Conservation (phyloP, 2,113 vertebrate species). For the Gavia stellata region DNA sequence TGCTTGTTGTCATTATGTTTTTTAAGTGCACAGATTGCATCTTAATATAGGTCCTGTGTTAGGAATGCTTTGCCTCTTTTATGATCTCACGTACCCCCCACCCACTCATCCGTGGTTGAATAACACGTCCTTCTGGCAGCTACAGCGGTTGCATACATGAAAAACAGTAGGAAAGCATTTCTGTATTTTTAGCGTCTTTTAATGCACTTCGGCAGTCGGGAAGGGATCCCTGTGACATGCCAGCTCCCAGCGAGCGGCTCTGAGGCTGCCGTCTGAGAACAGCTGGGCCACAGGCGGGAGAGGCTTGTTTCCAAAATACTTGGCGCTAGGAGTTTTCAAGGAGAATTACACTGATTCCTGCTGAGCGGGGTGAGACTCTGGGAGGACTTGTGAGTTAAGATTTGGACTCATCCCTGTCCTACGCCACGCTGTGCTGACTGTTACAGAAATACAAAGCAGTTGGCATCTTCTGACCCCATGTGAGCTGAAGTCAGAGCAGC, state of each 20-base stretch:
- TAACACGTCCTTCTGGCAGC: not conserved
- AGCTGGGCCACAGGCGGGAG: not conserved
- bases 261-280: fast-evolving
- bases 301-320: not conserved
- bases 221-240: not conserved
- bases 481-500: not conserved
- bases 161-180: not conserved
- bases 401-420: not conserved
- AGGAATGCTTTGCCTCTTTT: not conserved
- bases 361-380: not conserved
- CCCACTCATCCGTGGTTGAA: not conserved
- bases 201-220: not conserved
- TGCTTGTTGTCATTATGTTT: not conserved
- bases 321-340: not conserved
- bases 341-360: not conserved
- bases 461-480: not conserved
- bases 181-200: not conserved
- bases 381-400: not conserved
- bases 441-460: not conserved
- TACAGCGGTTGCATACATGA: not conserved
- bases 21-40: not conserved
- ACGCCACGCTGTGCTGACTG: fast-evolving
- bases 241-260: not conserved
- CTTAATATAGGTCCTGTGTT: not conserved
- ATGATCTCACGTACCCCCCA: not conserved